Evolutionary conservation across 1,140 invertebrate genomes (phyloP), one percentile per base, ranked within the genome.

Genomic region (Cydia amplana): DNA sequence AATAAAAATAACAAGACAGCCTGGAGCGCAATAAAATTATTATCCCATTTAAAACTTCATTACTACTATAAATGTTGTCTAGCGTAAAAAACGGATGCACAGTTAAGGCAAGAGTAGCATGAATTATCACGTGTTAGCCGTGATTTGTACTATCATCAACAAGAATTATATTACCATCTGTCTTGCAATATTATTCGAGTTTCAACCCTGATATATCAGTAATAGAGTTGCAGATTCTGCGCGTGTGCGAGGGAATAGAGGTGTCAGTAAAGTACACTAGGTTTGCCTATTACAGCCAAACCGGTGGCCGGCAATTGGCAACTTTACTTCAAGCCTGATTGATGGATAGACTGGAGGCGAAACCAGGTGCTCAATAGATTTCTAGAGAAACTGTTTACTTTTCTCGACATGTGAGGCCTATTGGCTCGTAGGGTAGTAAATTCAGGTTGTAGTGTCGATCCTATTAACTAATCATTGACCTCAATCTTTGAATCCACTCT

Each of bases 291-390:
- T 90, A 86, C 74, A 87, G 82, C 75, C 82, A 85, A 83, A 85
- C 83, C 82, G 74, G 87, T 87, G 83, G 81, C 78, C 78, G 79
- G 80, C 84, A 82, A 80, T 81, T 72, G 78, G 72, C 80, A 84
- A 77, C 84, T 85, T 84, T 78, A 83, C 82, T 81, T 81, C 79
- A 78, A 76, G 77, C 55, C 76, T 87, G 86, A 90, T 91, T 91
- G 88, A 90, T 90, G 80, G 78, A 91, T 89, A 73, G 77, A 74
- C 74, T 83, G 85, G 84, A 86, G 79, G 79, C 82, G 76, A 83
- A 82, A 83, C 86, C 84, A 87, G 85, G 86, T 85, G 84, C 73
- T 67, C 74, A 82, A 81, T 82, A 76, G 79, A 80, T 83, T 84
- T 82, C 80, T 84, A 83, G 76, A 82, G 82, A 81, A 84, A 86